phyloP scores from a whole-genome alignment of 2,797 vertebrate species.

The Platalea minor region DNA sequence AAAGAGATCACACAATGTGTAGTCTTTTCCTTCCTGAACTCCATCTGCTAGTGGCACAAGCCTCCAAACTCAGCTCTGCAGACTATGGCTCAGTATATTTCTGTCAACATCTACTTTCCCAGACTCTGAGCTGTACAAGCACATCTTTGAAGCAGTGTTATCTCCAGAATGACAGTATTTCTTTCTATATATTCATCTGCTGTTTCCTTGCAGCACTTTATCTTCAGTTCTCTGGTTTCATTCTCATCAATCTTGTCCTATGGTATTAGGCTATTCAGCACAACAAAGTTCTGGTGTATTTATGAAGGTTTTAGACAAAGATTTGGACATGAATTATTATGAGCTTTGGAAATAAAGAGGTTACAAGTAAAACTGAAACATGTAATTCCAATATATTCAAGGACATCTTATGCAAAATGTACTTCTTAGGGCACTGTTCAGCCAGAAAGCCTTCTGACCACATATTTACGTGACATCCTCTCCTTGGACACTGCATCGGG shows the following conservation, averaged over 20 bases:
- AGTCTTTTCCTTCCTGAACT: background rate
- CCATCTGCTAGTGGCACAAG: background rate
- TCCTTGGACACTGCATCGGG: background rate
- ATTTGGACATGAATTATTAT: background rate
- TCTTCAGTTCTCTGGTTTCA: background rate
- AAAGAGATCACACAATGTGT: background rate
- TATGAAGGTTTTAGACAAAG: background rate
- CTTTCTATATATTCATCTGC: background rate
- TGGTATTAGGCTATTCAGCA: background rate
- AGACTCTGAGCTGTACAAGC: background rate
- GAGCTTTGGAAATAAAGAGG: background rate
- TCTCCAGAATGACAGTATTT: background rate
- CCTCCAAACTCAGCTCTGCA: background rate
- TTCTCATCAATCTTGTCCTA: background rate
- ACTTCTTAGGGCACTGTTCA: background rate
- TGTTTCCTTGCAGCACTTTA: background rate
- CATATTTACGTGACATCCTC: background rate
- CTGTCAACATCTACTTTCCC: background rate
- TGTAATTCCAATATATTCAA: background rate
- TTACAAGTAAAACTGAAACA: background rate
- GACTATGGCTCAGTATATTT: background rate
- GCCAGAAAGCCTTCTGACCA: background rate
- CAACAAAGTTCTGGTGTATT: background rate
- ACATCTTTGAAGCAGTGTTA: background rate
- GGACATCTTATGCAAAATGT: background rate